These are phyloP conservation scores for Dreissena rostriformis DNA, from an alignment of 1,140 invertebrate genomes.

Conservation along the genomic window DNA sequence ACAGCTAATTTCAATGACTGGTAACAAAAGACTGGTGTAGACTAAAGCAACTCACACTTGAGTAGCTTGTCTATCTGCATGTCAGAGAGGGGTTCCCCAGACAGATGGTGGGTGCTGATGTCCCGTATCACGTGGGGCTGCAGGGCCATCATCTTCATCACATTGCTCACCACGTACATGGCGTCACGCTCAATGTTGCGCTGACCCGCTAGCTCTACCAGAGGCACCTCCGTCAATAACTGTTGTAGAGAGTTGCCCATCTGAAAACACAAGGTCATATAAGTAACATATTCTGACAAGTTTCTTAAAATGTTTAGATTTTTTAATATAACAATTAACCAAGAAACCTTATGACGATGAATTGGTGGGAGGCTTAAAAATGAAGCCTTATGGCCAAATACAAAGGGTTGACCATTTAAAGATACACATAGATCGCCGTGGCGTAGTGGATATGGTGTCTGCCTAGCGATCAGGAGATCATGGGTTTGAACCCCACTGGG, in stretches of 20 bases:
- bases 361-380: no score
- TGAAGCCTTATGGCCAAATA: no score
- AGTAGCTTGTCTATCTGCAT: conserved; percentile 86
- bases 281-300: no score
- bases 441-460: no score
- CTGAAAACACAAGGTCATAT: conserved; percentile 73
- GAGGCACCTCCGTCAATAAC: conserved; percentile 89
- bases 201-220: conserved; percentile 91
- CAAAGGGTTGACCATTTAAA: no score
- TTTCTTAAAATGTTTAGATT: no score
- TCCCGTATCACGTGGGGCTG: conserved; percentile 86
- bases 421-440: no score
- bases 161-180: conserved; percentile 89
- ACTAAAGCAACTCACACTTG: conserved; percentile 74
- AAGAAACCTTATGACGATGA: no score
- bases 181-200: conserved; percentile 96
- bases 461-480: no score
- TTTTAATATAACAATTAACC: no score
- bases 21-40: background rate
- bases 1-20: no score
- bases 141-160: conserved; percentile 91
- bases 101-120: conserved; percentile 89
- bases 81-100: conserved; percentile 87
- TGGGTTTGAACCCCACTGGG: no score
- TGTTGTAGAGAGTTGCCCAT: conserved; percentile 93